Conservation (phyloP, 1,140 invertebrate species). For the Drosophila malerkotliana region DNA sequence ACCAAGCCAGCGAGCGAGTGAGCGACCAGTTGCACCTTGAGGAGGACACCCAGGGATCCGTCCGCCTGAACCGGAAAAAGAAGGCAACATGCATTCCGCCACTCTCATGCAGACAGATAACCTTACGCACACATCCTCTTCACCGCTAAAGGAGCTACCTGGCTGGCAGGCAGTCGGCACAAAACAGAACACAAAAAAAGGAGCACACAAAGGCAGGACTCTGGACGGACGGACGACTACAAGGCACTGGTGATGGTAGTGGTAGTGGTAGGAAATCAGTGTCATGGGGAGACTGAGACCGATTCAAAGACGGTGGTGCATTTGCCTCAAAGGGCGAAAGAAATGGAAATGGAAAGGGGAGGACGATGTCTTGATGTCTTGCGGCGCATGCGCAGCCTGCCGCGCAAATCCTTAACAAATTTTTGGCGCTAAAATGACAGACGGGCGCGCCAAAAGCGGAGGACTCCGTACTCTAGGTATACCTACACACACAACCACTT, state of each 20-base stretch:
- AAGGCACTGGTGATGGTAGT: constrained; percentile 16
- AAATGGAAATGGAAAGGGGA: not conserved
- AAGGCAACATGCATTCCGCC: constrained; percentile 63
- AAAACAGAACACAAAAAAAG: constrained; percentile 41
- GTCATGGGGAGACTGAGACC: constrained; percentile 37
- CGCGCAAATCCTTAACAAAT: constrained; percentile 62
- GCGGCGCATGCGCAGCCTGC: constrained; percentile 75
- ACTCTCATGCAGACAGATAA: constrained; percentile 38
- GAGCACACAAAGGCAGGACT: constrained; percentile 51
- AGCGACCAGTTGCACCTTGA: constrained; percentile 55
- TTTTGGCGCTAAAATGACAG: constrained; percentile 74
- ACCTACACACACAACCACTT: not conserved
- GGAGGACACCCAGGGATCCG: constrained; percentile 29
- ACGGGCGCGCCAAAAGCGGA: constrained; percentile 60
- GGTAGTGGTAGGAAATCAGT: constrained; percentile 70
- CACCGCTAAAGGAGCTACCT: constrained; percentile 62
- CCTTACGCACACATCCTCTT: constrained; percentile 23
- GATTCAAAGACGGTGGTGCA: constrained; percentile 50
- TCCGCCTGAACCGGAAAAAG: constrained; percentile 61
- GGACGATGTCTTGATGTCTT: constrained; percentile 63
- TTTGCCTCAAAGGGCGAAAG: constrained; percentile 21
- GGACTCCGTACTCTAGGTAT: constrained; percentile 26
- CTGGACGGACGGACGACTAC: constrained; percentile 15
- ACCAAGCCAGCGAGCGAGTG: not conserved
- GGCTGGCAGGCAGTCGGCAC: constrained; percentile 60